Evolutionary conservation across 2,797 vertebrate species (phyloP).

Genomic region (Alfaro cultratus): DNA sequence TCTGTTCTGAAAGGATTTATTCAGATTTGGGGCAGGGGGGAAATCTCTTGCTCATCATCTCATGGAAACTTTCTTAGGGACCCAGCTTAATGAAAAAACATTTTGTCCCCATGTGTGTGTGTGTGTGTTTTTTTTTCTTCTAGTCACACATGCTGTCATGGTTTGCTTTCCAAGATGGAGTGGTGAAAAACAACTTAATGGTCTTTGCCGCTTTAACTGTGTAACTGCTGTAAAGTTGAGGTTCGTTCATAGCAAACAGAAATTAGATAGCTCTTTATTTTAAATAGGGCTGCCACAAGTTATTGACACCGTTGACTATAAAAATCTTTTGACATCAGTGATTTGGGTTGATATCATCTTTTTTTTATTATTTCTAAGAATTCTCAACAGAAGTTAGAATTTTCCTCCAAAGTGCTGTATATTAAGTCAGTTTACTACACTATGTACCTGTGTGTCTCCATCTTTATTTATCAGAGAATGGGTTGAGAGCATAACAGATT

Average conservation of each 20-base stretch:
- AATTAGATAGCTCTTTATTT: conserved; percentile 16
- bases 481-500: not conserved
- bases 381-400: not conserved
- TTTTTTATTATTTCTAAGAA: not conserved
- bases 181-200: conserved; percentile 10
- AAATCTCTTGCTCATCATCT: conserved; percentile 15
- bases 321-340: not conserved
- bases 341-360: not conserved
- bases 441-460: not conserved
- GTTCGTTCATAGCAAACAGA: conserved; percentile 23
- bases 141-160: conserved; percentile 4
- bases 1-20: conserved; percentile 36
- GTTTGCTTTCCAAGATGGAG: conserved; percentile 25
- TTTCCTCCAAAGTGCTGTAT: not conserved
- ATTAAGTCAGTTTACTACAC: not conserved
- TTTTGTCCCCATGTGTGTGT: not conserved
- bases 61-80: conserved; percentile 1
- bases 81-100: not conserved
- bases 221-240: conserved; percentile 19
- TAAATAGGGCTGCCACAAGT: not conserved
- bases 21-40: conserved; percentile 25
- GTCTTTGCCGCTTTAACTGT: not conserved
- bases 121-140: not conserved
- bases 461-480: not conserved
- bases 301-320: not conserved